Percentiles rank a stretch among this genome's conserved stretches.
These are phyloP conservation scores for Botrylloides violaceus DNA, from an alignment of 23 tunicate genomes.

Conservation along the genomic window DNA sequence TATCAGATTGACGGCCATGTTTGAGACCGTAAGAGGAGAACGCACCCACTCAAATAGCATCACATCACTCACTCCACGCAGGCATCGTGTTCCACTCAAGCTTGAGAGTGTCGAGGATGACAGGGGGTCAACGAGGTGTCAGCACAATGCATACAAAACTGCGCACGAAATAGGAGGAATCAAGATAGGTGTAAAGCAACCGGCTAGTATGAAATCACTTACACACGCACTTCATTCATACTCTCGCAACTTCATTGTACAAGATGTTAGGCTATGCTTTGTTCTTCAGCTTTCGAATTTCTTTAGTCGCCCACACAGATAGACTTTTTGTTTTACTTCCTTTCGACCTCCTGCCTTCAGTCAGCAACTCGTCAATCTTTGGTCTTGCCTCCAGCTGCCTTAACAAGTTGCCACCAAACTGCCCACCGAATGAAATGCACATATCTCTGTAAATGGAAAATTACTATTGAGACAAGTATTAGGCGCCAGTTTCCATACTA, in stretches of 20 bases:
- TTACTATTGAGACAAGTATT: neutral
- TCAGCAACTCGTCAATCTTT: conserved; percentile 50
- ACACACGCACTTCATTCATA: neutral
- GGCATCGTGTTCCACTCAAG: neutral
- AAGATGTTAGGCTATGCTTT: conserved; percentile 28
- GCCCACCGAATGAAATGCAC: conserved; percentile 63
- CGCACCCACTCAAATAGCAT: neutral
- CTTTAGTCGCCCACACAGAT: conserved; percentile 86
- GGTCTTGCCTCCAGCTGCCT: conserved; percentile 35
- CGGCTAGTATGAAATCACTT: neutral
- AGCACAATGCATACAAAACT: neutral
- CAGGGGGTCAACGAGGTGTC: neutral
- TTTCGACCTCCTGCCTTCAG: conserved; percentile 77
- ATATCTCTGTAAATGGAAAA: conserved; percentile 48
- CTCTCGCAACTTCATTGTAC: neutral
- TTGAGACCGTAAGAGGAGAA: neutral
- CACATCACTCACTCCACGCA: neutral
- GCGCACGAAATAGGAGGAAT: neutral
- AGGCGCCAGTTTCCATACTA: too few relatives aligned
- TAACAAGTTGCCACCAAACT: conserved; percentile 39
- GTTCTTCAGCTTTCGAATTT: conserved; percentile 57
- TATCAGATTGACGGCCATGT: neutral
- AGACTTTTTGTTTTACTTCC: conserved; percentile 72
- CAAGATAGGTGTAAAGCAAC: neutral
- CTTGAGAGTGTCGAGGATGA: too few relatives aligned